Percentiles rank a stretch among this genome's conserved stretches.
Evolutionary conservation across 2,888 invertebrate species (phyloP).

Genomic region (Chrysomela aeneicollis): DNA sequence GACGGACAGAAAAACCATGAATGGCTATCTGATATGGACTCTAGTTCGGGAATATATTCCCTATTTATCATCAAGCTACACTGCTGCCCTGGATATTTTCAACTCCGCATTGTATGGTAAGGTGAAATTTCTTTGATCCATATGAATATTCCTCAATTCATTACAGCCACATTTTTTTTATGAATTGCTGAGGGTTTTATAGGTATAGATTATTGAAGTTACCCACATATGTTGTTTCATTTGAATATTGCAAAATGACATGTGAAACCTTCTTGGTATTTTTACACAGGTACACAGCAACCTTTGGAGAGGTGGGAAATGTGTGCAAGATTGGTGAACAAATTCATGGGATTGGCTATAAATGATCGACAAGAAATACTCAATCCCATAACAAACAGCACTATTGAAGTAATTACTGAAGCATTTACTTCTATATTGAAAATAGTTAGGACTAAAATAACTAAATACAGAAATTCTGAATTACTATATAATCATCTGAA

Average conservation of each 20-base stretch:
- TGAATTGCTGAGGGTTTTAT: no score
- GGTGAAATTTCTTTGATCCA: conserved; percentile 4
- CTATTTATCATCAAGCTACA: conserved; percentile 63
- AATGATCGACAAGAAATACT: conserved; percentile 59
- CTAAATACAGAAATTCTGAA: conserved; percentile 42
- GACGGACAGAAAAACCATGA: conserved; percentile 64
- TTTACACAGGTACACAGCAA: conserved; percentile 46
- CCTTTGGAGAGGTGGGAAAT: conserved; percentile 63
- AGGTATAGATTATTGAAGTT: no score
- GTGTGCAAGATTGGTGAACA: conserved; percentile 62
- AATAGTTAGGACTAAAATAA: conserved; percentile 46
- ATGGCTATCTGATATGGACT: conserved; percentile 69
- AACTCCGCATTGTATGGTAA: conserved; percentile 53
- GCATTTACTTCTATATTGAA: conserved; percentile 49
- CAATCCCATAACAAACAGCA: conserved; percentile 48
- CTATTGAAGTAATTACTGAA: conserved; percentile 43
- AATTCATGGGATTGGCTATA: conserved; percentile 63
- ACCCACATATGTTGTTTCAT: no score
- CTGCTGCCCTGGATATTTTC: conserved; percentile 51
- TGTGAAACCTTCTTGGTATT: no score
- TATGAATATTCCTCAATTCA: no score
- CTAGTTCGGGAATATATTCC: conserved; percentile 65
- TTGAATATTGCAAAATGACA: no score
- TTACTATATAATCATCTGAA: conserved; percentile 52
- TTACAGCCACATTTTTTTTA: no score